phyloP scores from a whole-genome alignment of 2,888 invertebrate species.

The Thereva unica region DNA sequence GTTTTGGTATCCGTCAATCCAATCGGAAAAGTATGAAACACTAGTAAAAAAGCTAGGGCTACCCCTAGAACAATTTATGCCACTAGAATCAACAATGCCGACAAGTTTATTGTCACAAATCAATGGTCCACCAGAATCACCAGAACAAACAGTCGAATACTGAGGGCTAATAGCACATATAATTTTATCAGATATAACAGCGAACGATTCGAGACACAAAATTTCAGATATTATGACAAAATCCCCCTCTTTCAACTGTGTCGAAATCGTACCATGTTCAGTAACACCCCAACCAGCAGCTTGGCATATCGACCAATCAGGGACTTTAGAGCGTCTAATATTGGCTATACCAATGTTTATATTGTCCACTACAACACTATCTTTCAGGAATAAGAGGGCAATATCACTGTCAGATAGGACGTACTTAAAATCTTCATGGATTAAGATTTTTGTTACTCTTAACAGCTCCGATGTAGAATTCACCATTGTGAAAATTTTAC shows the following conservation, averaged over 20 bases:
- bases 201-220: background rate
- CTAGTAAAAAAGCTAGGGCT: conserved; percentile 35
- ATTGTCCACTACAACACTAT: conserved; percentile 19
- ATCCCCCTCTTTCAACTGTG: conserved; percentile 2
- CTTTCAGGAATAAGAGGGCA: background rate
- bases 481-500: no score
- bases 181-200: conserved; percentile 15
- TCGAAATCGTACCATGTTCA: conserved; percentile 14
- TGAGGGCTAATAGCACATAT: conserved; percentile 27
- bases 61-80: conserved; percentile 25
- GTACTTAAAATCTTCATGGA: background rate
- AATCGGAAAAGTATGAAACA: conserved; percentile 6
- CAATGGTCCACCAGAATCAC: conserved; percentile 39
- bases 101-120: conserved; percentile 32
- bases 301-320: conserved; percentile 14
- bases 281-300: conserved; percentile 37
- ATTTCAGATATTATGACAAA: conserved; percentile 11
- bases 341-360: conserved; percentile 19
- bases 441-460: background rate
- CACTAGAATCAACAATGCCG: conserved; percentile 38
- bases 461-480: no score
- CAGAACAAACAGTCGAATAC: conserved; percentile 25
- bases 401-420: conserved; percentile 1
- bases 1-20: conserved; percentile 18
- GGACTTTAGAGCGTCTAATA: background rate